A percentile compares a stretch with the other conserved stretches of the same genome.
Conservation (phyloP, 2,113 vertebrate genomes). For the Atrichornis clamosus region DNA sequence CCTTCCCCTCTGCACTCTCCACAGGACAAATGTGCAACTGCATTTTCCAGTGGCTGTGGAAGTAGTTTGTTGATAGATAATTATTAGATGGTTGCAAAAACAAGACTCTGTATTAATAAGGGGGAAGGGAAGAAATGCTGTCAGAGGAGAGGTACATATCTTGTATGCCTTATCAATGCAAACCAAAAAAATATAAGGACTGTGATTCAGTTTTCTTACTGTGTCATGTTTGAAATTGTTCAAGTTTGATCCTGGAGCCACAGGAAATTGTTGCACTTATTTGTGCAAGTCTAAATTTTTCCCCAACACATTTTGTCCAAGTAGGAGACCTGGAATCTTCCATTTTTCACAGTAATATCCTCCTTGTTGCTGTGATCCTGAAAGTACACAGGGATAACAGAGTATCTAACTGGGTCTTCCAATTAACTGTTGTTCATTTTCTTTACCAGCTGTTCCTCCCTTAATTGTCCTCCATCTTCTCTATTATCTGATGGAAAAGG, state of each 20-base stretch:
- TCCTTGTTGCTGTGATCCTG: not conserved
- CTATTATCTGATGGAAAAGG: not conserved
- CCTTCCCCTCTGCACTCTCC: not conserved
- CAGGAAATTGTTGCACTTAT: not conserved
- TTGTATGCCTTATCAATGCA: not conserved
- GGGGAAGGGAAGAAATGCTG: not conserved
- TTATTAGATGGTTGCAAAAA: not conserved
- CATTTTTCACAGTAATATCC: not conserved
- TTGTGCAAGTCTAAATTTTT: not conserved
- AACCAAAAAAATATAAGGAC: not conserved
- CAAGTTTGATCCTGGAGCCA: not conserved
- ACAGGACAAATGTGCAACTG: not conserved
- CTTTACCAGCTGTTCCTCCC: not conserved
- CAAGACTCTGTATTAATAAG: not conserved
- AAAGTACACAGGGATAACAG: not conserved
- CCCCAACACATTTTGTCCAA: not conserved
- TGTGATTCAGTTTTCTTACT: not conserved
- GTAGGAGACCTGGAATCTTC: not conserved
- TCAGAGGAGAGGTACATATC: not conserved
- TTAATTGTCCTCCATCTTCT: not conserved
- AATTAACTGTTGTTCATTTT: not conserved
- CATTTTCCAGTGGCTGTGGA: not conserved
- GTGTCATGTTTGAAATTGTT: not conserved
- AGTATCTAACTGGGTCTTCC: not conserved
- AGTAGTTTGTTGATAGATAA: not conserved